These are phyloP conservation scores for Pseudococcus longispinus DNA, from an alignment of 2,888 invertebrate genomes.

Conservation along the genomic window DNA sequence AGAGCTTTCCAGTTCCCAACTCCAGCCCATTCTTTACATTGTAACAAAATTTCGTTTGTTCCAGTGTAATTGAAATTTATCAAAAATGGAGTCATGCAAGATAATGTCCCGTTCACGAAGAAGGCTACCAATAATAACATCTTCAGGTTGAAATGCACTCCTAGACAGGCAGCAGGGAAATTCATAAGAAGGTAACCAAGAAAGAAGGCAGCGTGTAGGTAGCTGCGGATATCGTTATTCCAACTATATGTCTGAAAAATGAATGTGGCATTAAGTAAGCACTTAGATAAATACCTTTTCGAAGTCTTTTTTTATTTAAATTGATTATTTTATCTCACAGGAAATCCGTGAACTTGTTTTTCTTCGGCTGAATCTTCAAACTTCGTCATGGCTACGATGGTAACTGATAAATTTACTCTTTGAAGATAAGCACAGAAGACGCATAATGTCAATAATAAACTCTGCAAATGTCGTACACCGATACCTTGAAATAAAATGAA, in stretches of 20 bases:
- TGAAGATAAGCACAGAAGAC: conserved; percentile 58
- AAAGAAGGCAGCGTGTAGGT: conserved; percentile 74
- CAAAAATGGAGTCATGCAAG: conserved; percentile 58
- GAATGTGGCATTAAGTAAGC: neutral
- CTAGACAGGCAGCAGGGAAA: conserved; percentile 70
- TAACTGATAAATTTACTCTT: conserved; percentile 59
- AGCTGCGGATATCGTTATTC: conserved; percentile 67
- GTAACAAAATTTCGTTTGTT: neutral
- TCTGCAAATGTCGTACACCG: conserved; percentile 59
- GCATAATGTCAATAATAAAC: conserved; percentile 58
- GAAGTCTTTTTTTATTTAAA: neutral
- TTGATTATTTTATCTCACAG: conserved; percentile 12
- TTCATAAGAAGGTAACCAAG: conserved; percentile 81
- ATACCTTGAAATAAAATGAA: conserved; percentile 20
- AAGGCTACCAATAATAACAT: conserved; percentile 62
- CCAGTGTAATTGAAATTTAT: conserved; percentile 55
- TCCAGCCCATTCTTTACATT: neutral
- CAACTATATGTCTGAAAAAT: conserved; percentile 68
- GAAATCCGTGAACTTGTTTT: neutral
- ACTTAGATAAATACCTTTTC: neutral
- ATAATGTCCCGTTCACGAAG: conserved; percentile 57
- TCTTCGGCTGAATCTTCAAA: conserved; percentile 38
- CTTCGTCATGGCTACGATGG: conserved; percentile 59
- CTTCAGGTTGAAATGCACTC: conserved; percentile 67
- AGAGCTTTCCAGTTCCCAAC: conserved; percentile 64